Conservation (phyloP, 53 echinoderm and acorn worm genomes). For the Paracentrotus lividus region DNA sequence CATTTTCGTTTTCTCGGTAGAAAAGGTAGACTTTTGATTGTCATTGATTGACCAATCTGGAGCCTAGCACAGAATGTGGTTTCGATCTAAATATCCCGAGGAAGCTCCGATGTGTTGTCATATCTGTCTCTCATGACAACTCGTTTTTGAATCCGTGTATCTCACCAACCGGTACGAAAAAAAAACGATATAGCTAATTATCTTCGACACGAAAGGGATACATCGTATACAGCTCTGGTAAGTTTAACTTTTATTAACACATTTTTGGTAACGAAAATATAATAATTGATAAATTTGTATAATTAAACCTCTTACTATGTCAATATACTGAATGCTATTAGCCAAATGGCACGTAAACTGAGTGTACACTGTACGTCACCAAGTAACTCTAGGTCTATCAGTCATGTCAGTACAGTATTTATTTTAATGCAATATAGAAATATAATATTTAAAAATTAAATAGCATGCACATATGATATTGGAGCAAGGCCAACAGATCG, state of each 20-base stretch:
- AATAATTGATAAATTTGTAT: too few relatives aligned
- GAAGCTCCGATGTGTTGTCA: slow-evolving; percentile 18
- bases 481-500: too few relatives aligned
- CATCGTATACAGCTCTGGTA: neutral
- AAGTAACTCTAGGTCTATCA: too few relatives aligned
- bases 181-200: neutral
- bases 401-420: too few relatives aligned
- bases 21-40: neutral
- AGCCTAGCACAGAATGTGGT: neutral
- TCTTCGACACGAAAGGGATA: neutral
- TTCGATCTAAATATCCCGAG: neutral
- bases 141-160: slow-evolving; percentile 14
- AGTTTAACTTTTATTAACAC: neutral
- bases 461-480: too few relatives aligned
- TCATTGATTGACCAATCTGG: slow-evolving; percentile 16
- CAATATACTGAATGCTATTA: too few relatives aligned
- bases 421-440: too few relatives aligned
- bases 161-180: neutral
- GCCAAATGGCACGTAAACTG: too few relatives aligned
- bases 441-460: too few relatives aligned
- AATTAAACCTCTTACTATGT: too few relatives aligned
- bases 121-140: slow-evolving; percentile 29
- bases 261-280: neutral
- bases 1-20: neutral
- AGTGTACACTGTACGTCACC: too few relatives aligned